Percentiles rank a stretch among this genome's conserved stretches.
These are phyloP conservation scores for Plectrocnemia conspersa DNA, from an alignment of 1,140 invertebrate species.

Conservation along the genomic window DNA sequence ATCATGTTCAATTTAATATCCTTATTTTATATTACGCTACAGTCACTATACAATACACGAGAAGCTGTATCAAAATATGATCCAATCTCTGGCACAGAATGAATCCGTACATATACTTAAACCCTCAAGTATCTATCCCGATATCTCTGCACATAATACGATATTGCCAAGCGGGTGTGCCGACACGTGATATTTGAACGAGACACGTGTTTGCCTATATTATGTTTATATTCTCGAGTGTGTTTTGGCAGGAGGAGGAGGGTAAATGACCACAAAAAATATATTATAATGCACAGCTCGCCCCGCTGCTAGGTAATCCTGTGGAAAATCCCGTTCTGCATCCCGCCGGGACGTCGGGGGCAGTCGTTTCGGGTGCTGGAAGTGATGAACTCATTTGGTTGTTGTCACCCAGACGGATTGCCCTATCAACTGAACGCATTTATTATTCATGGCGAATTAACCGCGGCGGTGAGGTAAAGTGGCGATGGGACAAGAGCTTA, in stretches of 20 bases:
- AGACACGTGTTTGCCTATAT: constrained; percentile 6
- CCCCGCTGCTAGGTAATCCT: background rate
- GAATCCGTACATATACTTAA: too few species aligned
- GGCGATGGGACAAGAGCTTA: background rate
- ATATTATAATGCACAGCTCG: too few species aligned
- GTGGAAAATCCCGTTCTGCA: background rate
- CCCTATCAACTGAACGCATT: constrained; percentile 14
- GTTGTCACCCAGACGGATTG: constrained; percentile 24
- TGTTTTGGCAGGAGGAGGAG: background rate
- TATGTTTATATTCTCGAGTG: background rate
- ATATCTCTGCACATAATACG: too few species aligned
- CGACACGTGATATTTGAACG: constrained; percentile 5
- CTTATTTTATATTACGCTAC: too few species aligned
- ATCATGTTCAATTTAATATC: too few species aligned
- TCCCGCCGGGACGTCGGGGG: background rate
- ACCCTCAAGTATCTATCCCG: too few species aligned
- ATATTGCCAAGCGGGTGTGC: too few species aligned
- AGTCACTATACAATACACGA: too few species aligned
- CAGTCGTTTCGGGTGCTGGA: constrained; percentile 5
- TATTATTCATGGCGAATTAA: constrained; percentile 27
- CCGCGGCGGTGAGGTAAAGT: background rate
- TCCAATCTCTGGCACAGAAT: too few species aligned
- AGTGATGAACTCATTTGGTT: constrained; percentile 25
- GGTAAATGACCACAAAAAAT: background rate
- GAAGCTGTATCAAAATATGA: too few species aligned